Evolutionary conservation across 1,140 invertebrate species (phyloP), one percentile per base, ranked within the genome.

Genomic region (Euura saliciscinereae): DNA sequence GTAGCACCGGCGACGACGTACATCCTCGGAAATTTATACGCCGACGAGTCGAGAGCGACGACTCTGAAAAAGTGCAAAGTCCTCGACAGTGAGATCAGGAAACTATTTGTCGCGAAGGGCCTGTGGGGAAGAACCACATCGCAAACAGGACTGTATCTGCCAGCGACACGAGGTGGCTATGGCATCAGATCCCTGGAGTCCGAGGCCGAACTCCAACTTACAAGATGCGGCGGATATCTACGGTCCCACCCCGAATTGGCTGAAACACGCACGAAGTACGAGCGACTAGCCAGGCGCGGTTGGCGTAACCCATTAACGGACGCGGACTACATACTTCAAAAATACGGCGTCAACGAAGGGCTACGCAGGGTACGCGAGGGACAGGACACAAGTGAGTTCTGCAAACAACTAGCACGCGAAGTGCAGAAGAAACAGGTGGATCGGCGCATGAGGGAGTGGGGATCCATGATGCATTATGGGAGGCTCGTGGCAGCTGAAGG

Each of bases 231-330:
- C 0, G 42, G 7, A 2, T 71, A 42, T 1, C 43, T 6, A 2
- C 43, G 13, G 3, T 7, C 5, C 8, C 59, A 75, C 66, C n/a
- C 68, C 2, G 74, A 78, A 43, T 2, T 69, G 10, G 28, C 11
- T 2, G 45, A 10, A 5, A 67, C 66, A 13, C 51, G 7, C 5
- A 46, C 66, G 66, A 51, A 13, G 43, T 77, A 70, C 64, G 28
- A 71, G 42, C 59, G 5, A 65, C 71, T 78, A n/a, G 51, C 72
- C 43, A 42, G 59, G 3, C 64, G 45, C n/a, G 74, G 75, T 28
- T 78, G 76, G 71, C 71, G 76, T 68, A 78, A 77, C 68, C 75
- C 74, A 11, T 2, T 77, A 8, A 71, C 64, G 43, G 75, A 76
- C 67, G 66, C 65, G 2, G n/a, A 45, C 4, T 10, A 11, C 5